Evolutionary conservation across 2,888 invertebrate species (phyloP).

Genomic region (Steinernema carpocapsae): DNA sequence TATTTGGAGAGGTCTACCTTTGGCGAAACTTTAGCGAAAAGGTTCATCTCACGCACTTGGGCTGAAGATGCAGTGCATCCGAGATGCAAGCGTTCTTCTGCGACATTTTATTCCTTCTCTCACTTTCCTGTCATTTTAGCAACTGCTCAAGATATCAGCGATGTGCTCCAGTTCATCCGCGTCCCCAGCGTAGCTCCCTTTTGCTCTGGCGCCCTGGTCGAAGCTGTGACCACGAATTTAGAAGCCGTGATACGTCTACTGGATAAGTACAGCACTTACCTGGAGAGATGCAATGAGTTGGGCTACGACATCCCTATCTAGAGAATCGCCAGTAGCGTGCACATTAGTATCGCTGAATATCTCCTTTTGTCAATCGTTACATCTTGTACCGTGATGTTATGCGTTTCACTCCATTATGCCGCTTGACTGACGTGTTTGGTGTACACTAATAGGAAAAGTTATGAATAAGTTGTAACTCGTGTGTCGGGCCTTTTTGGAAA

Average conservation of each 20-base stretch:
- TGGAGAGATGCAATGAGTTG: neutral
- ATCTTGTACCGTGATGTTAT: no score
- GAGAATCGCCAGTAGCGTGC: no score
- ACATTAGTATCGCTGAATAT: no score
- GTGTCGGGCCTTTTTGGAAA: neutral
- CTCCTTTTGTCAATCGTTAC: no score
- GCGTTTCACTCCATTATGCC: neutral
- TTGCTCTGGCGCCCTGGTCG: neutral
- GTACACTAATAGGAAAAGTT: neutral
- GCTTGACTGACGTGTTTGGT: slow-evolving; percentile 9
- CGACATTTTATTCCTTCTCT: no score
- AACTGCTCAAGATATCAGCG: neutral
- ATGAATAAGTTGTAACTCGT: slow-evolving; percentile 17
- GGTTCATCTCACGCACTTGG: no score
- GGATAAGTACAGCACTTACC: slow-evolving; percentile 17
- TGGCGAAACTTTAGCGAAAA: no score
- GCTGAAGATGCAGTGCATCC: no score
- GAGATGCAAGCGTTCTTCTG: no score
- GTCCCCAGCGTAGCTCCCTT: neutral
- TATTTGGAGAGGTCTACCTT: no score
- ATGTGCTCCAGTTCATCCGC: neutral
- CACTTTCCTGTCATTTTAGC: slow-evolving; percentile 26
- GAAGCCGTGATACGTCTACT: neutral
- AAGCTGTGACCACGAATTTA: neutral
- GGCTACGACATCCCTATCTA: neutral